These are phyloP conservation scores for Dendrolimus punctatus DNA, from an alignment of 1,140 invertebrate genomes.

Conservation along the genomic window DNA sequence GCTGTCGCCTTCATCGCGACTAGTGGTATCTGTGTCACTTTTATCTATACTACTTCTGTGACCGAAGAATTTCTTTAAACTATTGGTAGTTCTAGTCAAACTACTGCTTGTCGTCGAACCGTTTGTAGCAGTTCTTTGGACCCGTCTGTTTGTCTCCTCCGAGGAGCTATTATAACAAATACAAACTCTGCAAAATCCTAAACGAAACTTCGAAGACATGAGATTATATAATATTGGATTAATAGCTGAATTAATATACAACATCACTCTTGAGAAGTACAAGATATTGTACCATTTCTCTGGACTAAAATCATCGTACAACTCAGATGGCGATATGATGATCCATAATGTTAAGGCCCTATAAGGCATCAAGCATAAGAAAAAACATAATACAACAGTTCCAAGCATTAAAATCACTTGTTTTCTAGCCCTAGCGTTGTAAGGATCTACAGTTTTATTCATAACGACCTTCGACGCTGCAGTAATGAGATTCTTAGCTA, in stretches of 20 bases:
- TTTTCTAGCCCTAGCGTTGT: constrained; percentile 75
- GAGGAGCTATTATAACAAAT: constrained; percentile 60
- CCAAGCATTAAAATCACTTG: constrained; percentile 88
- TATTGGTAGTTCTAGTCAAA: constrained; percentile 58
- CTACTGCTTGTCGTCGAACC: constrained; percentile 73
- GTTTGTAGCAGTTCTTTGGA: constrained; percentile 60
- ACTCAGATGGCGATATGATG: constrained; percentile 76
- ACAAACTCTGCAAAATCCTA: constrained; percentile 80
- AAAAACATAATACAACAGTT: constrained; percentile 88
- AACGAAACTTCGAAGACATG: constrained; percentile 89
- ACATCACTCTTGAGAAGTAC: constrained; percentile 88
- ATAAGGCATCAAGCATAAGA: constrained; percentile 89
- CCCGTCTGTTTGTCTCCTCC: constrained; percentile 42
- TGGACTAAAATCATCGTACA: constrained; percentile 74
- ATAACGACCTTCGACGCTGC: constrained; percentile 74
- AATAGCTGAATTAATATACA: constrained; percentile 88
- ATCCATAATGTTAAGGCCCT: constrained; percentile 88
- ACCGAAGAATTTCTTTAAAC: constrained; percentile 59
- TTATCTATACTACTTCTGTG: constrained; percentile 64
- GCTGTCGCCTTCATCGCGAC: constrained; percentile 25
- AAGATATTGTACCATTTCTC: constrained; percentile 85
- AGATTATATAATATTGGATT: constrained; percentile 89
- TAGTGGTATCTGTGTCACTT: constrained; percentile 43
- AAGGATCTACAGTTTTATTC: constrained; percentile 75
- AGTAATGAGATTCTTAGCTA: constrained; percentile 81